Base-by-base conservation (phyloP, 2,888 invertebrate genomes). In the Tuberolachnus salignus region DNA sequence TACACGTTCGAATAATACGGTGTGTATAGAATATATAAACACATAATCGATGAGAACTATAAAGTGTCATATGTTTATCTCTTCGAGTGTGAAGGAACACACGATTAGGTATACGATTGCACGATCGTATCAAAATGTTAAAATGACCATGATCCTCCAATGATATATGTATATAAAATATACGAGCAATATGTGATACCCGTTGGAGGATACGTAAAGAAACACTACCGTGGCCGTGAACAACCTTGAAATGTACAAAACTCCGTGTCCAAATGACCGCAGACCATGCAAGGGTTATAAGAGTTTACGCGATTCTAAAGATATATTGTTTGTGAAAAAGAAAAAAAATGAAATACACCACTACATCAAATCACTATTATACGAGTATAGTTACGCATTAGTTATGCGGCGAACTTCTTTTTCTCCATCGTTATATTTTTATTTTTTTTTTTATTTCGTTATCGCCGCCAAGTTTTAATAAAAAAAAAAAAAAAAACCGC, bases 361-460 rank as follows among this genome's bases (percentile, higher is more conserved):
- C n/a, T n/a, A n/a, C n/a, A n/a, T n/a, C n/a, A n/a, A n/a, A n/a
- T n/a, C n/a, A n/a, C n/a, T n/a, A n/a, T n/a, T n/a, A n/a, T n/a
- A n/a, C n/a, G n/a, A n/a, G n/a, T n/a, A n/a, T 71, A 19, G 0
- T n/a, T 46, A 21, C 57, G 57, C 59, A 61, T 78, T 69, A 78
- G 78, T 67, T 67, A 69, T 69, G 78, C 67, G 69, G 69, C n/a
- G 0, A 64, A 64, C 53, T 74, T 74, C 63, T 74, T 74, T 72
- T 73, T 63, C 9, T 11, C 16, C n/a, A 14, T n/a, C 8, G 13
- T 26, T n/a, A 63, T 73, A 61, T 51, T n/a, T n/a, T n/a, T n/a
- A n/a, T n/a, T n/a, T n/a, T n/a, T n/a, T n/a, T 72, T 26, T 49
- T 61, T 61, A 34, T 51, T 69, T 69, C 13, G 34, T 53, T 51